Base-by-base conservation (phyloP, 2,113 vertebrate species). In the Tyto alba region DNA sequence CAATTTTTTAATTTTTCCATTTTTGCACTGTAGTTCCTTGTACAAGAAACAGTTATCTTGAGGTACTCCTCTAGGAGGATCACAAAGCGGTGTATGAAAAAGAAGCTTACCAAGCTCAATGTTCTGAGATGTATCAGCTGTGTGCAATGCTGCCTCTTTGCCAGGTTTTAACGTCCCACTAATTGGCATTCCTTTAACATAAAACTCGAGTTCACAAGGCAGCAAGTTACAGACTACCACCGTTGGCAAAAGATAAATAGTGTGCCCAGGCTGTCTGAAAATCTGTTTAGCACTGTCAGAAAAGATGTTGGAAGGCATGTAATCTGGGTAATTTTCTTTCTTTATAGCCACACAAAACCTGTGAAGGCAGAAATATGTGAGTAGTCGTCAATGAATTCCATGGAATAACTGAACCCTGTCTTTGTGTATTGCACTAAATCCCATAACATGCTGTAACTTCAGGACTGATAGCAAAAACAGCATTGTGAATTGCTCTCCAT, bases 311-410 rank as follows among this genome's bases (percentile, higher is more conserved):
- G 99, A 99, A 36, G 99, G 99, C 98, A 99, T 98, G 94, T 99
- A 99, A 55, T 99, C 99, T 0, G 99, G 99, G 41, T 99, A 99
- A 91, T 99, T 99, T 75, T 99, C 99, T 88, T 99, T 99, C 96
- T 99, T 99, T 84, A 99, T 99, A 59, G 99, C 99, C 89, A 99
- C 99, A 79, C 99, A 99, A 93, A 99, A 99, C 97, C 99, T 99
- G 89, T 7, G 43, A 95, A 75, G 36, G 91, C 11, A 95, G 23
- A 93, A 26, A 17, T 6, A 10, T 1, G 12, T 13, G 29, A 96
- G 85, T 89, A 91, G 88, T 56, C 32, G 56, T 34, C 47, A 69
- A 22, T 11, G 32, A 60, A 53, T 12, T 63, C 21, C 25, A 89
- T 1, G 13, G 90, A 95, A 47, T 41, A 83, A 69, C 6, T 32